These are phyloP conservation scores for Ethmia dodecea DNA, from an alignment of 2,888 invertebrate species.

Conservation along the genomic window DNA sequence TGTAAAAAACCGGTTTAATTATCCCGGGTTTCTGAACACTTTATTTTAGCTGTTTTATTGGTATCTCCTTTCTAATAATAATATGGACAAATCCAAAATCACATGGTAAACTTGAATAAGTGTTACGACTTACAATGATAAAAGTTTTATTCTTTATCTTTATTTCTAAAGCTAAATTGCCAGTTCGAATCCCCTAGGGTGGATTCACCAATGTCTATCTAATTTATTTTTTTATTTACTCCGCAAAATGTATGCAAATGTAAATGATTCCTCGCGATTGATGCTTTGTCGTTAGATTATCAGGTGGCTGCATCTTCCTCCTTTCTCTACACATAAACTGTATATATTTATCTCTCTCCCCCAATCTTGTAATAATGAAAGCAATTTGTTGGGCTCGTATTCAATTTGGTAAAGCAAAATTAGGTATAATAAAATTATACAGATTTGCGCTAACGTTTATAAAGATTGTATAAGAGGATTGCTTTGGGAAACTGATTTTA, in stretches of 20 bases:
- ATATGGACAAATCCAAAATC: too few species aligned
- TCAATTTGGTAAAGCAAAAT: conserved; percentile 51
- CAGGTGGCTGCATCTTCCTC: conserved; percentile 27
- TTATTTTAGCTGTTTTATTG: too few species aligned
- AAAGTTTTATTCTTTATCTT: too few species aligned
- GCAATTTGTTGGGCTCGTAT: conserved; percentile 44
- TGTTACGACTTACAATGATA: too few species aligned
- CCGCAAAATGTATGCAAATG: conserved; percentile 49
- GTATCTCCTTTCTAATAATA: too few species aligned
- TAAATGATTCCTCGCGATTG: conserved; percentile 44
- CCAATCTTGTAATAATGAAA: conserved; percentile 28
- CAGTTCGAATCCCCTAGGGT: too few species aligned
- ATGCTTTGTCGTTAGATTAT: conserved; percentile 47
- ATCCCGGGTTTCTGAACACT: too few species aligned
- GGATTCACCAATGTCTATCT: neutral
- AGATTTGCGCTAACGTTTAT: conserved; percentile 42
- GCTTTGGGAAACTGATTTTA: conserved; percentile 36
- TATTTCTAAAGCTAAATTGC: too few species aligned
- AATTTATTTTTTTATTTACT: conserved; percentile 52
- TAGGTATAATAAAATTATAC: conserved; percentile 72
- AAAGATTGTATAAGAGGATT: conserved; percentile 47
- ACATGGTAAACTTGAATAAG: too few species aligned
- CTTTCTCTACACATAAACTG: conserved; percentile 19
- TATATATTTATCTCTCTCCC: conserved; percentile 22
- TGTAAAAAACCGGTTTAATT: too few species aligned